A percentile compares a stretch with the other conserved stretches of the same genome.
These are phyloP conservation scores for Hypsopygia costalis DNA, from an alignment of 2,888 invertebrate genomes.

Conservation along the genomic window DNA sequence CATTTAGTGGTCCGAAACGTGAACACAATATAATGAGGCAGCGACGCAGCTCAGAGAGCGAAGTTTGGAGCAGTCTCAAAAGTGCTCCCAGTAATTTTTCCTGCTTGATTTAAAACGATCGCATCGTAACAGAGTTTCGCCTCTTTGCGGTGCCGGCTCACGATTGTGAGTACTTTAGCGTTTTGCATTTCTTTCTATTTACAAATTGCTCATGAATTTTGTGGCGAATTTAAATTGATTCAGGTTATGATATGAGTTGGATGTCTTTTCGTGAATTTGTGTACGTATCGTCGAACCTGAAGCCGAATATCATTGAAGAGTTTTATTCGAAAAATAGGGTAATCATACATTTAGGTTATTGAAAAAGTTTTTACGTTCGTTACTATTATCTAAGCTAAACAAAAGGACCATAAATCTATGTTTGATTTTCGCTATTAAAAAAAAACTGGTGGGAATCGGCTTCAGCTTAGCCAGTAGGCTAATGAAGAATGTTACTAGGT, in stretches of 20 bases:
- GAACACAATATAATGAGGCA: slow-evolving; percentile 73
- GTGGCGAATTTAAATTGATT: slow-evolving; percentile 3
- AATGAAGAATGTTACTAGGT: no score
- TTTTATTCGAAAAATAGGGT: no score
- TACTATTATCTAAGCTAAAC: no score
- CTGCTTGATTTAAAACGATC: slow-evolving; percentile 70
- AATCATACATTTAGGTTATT: no score
- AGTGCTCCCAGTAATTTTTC: slow-evolving; percentile 70
- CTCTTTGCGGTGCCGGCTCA: slow-evolving; percentile 36
- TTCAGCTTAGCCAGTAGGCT: no score
- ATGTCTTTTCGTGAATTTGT: not conserved
- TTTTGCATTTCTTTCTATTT: slow-evolving; percentile 16
- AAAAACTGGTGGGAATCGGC: no score
- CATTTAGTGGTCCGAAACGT: slow-evolving; percentile 44
- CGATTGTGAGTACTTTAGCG: slow-evolving; percentile 28
- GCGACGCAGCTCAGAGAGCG: slow-evolving; percentile 44
- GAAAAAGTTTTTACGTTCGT: no score
- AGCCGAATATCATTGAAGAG: no score
- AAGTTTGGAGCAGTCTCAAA: slow-evolving; percentile 66
- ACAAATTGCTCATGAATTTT: slow-evolving; percentile 3
- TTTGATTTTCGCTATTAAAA: no score
- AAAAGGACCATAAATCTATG: no score
- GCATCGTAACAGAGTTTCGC: slow-evolving; percentile 50
- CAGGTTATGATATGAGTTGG: not conserved
- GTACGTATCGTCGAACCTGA: not conserved